Conservation (phyloP, 2,888 invertebrate species). For the Bombylius discolor region DNA sequence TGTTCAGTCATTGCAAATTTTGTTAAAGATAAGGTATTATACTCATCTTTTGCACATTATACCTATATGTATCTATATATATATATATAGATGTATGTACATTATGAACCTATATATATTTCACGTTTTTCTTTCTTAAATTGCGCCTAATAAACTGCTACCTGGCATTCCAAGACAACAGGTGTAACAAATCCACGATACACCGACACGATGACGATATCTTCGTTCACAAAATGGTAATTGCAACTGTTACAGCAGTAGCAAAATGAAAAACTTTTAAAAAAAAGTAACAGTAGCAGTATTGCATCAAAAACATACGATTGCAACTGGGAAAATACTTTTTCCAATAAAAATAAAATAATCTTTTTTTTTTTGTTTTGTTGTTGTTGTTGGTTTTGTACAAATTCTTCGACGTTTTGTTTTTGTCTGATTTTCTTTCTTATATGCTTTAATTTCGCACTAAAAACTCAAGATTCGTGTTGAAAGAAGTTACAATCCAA, state of each 20-base stretch:
- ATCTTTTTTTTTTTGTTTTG: not conserved
- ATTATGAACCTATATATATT: not conserved
- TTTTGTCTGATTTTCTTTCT: not conserved
- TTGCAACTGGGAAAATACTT: not conserved
- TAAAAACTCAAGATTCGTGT: not conserved
- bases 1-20: conserved; percentile 1
- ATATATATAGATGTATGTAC: too few species aligned
- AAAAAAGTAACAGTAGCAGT: not conserved
- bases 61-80: too few species aligned
- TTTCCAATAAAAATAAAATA: not conserved
- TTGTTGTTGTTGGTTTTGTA: too few species aligned
- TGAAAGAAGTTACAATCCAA: not conserved
- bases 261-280: too few species aligned
- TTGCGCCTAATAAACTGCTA: conserved; percentile 19
- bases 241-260: not conserved
- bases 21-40: conserved; percentile 2
- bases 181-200: conserved; percentile 11
- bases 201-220: not conserved
- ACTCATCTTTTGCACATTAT: not conserved
- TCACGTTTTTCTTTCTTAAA: conserved; percentile 16
- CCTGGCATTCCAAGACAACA: conserved; percentile 15
- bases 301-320: not conserved
- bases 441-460: not conserved
- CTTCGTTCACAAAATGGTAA: not conserved
- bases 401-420: too few species aligned